Evolutionary conservation across 2,888 invertebrate species (phyloP).

Genomic region (Stenurella melanura): DNA sequence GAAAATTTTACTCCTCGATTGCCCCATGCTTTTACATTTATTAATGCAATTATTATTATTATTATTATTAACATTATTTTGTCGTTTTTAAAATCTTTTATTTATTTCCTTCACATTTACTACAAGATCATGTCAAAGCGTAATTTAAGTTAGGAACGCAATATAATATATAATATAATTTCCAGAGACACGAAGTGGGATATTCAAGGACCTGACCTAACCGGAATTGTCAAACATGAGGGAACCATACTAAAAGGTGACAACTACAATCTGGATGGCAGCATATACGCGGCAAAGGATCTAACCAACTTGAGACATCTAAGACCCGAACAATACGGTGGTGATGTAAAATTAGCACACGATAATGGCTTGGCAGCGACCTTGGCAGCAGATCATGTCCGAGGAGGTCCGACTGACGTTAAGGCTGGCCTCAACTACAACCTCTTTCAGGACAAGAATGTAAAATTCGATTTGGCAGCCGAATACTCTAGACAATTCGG

Average conservation of each 20-base stretch:
- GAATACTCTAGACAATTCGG: conserved; percentile 57
- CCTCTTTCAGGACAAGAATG: conserved; percentile 53
- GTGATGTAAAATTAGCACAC: conserved; percentile 56
- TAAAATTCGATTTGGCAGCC: conserved; percentile 55
- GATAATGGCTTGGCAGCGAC: conserved; percentile 53
- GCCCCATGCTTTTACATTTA: too few relatives aligned
- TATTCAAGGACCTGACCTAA: neutral
- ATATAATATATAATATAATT: neutral
- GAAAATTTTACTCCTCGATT: too few relatives aligned
- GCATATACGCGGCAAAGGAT: conserved; percentile 58
- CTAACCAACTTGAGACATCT: conserved; percentile 40
- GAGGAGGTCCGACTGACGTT: conserved; percentile 55
- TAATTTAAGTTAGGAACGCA: too few relatives aligned
- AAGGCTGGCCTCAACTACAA: conserved; percentile 55
- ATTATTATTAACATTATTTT: too few relatives aligned
- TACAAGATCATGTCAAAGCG: too few relatives aligned
- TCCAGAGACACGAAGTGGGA: conserved; percentile 34
- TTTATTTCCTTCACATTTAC: too few relatives aligned
- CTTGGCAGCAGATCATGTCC: conserved; percentile 52
- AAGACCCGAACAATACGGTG: conserved; percentile 55
- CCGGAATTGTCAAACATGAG: conserved; percentile 47
- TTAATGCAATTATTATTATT: too few relatives aligned
- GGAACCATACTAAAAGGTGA: conserved; percentile 57
- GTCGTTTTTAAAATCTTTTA: too few relatives aligned
- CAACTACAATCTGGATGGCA: conserved; percentile 55